phyloP scores from a whole-genome alignment of 2,797 vertebrate genomes.

The Ctenochaetus hawaiiensis region DNA sequence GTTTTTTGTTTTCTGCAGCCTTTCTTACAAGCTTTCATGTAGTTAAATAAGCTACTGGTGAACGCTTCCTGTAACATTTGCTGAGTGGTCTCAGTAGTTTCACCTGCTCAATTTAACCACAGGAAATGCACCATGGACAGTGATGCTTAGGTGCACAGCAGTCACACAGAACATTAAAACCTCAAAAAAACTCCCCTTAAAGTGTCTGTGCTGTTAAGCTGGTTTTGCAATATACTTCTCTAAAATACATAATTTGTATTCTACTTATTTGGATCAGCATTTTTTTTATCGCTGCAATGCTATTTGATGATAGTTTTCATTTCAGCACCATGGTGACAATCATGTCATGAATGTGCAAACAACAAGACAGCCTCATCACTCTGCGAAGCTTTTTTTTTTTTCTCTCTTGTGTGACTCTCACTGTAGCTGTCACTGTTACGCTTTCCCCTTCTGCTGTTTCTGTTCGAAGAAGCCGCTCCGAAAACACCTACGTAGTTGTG shows the following conservation, averaged over 20 bases:
- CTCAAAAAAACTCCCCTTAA: no score
- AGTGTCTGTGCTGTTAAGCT: neutral
- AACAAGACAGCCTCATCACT: slow-evolving; percentile 3
- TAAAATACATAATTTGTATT: neutral
- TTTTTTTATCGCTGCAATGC: neutral
- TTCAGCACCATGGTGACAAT: slow-evolving; percentile 17
- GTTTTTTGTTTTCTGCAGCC: neutral
- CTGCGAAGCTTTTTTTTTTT: slow-evolving; percentile 14
- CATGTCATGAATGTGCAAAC: neutral
- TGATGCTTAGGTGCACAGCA: no score
- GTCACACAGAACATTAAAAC: no score
- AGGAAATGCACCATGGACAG: no score
- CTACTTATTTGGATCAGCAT: neutral
- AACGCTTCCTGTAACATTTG: slow-evolving; percentile 42
- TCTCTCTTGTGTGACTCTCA: neutral
- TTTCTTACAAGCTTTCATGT: neutral
- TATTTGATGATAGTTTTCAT: neutral
- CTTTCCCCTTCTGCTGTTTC: slow-evolving; percentile 62
- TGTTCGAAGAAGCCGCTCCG: slow-evolving; percentile 74
- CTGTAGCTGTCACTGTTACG: slow-evolving; percentile 13
- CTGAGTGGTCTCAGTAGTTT: slow-evolving; percentile 51
- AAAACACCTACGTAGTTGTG: slow-evolving; percentile 75
- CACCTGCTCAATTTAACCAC: slow-evolving; percentile 40
- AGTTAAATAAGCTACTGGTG: neutral
- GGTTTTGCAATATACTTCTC: neutral